Percentiles rank a stretch among this genome's conserved stretches.
Evolutionary conservation across 2,888 invertebrate species (phyloP).

Genomic region (Poecilobothrus nobilitatus): DNA sequence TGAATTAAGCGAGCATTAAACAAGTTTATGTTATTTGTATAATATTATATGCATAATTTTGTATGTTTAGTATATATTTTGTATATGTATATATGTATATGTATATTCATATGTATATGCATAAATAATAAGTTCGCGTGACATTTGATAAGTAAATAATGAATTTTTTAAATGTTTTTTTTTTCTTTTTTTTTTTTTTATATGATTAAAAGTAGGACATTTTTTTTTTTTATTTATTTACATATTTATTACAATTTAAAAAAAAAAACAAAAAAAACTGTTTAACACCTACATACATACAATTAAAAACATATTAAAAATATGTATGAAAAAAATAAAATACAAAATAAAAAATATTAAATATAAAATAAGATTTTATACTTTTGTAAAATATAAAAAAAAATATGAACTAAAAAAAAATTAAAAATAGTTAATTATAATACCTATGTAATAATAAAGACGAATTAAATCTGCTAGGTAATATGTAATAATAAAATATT

Average conservation of each 20-base stretch:
- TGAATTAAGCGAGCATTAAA: not conserved
- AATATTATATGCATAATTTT: not conserved
- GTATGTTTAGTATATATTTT: not conserved
- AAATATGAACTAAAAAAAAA: too few relatives aligned
- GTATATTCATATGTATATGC: not conserved
- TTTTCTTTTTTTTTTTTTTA: not conserved
- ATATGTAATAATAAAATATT: too few relatives aligned
- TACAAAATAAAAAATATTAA: not conserved
- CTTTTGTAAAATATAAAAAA: too few relatives aligned
- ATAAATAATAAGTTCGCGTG: not conserved
- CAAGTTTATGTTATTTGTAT: not conserved
- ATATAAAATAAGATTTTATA: not conserved
- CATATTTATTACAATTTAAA: not conserved
- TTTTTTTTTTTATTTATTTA: too few relatives aligned
- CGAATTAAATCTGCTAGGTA: too few relatives aligned
- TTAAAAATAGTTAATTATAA: too few relatives aligned
- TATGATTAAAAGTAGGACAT: not conserved
- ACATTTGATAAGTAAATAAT: not conserved
- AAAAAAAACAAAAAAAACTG: too few relatives aligned
- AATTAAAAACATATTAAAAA: not conserved
- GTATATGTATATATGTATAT: not conserved
- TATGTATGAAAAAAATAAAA: not conserved
- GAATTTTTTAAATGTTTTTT: too few relatives aligned
- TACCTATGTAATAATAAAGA: too few relatives aligned
- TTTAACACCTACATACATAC: not conserved